A percentile compares a stretch with the other conserved stretches of the same genome.
Evolutionary conservation across 2,888 invertebrate genomes (phyloP).

Genomic region (Erebia aethiops): DNA sequence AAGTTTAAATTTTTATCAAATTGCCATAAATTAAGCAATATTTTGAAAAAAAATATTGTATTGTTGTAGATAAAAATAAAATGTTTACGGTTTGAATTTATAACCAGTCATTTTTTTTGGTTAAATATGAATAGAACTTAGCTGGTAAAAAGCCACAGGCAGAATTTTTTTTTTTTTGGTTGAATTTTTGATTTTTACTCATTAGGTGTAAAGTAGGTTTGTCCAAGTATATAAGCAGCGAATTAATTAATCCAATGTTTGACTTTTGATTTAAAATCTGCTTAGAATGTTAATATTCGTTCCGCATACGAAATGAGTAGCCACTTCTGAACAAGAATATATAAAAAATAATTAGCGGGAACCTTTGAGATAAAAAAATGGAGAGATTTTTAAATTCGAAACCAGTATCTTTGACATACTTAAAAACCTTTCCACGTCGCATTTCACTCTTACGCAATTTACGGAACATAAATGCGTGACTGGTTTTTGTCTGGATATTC

Average conservation of each 20-base stretch:
- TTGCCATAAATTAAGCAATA: too few species aligned
- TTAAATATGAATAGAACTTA: not conserved
- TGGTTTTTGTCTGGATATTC: constrained; percentile 2
- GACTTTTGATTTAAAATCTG: constrained; percentile 15
- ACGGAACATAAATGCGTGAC: constrained; percentile 11
- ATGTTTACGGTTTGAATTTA: not conserved
- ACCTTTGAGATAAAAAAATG: constrained; percentile 37
- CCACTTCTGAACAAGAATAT: constrained; percentile 28
- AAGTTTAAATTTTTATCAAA: too few species aligned
- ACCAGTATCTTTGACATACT: constrained; percentile 46
- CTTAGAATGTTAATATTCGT: constrained; percentile 13
- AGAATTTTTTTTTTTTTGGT: too few species aligned
- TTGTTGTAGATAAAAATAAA: too few species aligned
- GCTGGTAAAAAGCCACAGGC: too few species aligned
- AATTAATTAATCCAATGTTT: not conserved
- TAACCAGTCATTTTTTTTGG: not conserved
- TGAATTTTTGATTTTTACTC: not conserved
- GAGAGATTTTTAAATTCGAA: constrained; percentile 43
- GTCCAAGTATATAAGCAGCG: not conserved
- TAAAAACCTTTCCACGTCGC: constrained; percentile 39
- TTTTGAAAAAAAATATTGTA: too few species aligned
- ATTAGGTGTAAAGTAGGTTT: not conserved
- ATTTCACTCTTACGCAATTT: constrained; percentile 42
- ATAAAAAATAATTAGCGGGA: constrained; percentile 36
- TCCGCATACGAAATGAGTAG: constrained; percentile 29